Evolutionary conservation across 2,113 vertebrate species (phyloP).

Genomic region (Macrotis lagotis): DNA sequence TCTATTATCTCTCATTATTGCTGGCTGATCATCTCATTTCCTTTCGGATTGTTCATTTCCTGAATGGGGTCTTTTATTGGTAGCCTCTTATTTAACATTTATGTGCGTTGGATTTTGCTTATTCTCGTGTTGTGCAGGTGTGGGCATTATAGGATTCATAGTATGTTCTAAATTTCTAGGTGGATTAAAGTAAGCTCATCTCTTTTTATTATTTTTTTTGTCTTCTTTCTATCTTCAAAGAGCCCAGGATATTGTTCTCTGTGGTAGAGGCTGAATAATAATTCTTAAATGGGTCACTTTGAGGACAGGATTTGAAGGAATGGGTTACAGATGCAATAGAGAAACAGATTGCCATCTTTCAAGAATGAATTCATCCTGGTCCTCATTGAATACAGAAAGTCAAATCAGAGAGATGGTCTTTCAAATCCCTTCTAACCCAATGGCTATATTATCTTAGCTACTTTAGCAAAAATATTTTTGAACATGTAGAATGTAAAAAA

Average conservation of each 20-base stretch:
- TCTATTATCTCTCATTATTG: not conserved
- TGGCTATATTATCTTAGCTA: conserved; percentile 12
- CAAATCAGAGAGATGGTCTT: not conserved
- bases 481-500: conserved; percentile 22
- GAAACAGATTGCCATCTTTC: not conserved
- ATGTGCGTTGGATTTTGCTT: not conserved
- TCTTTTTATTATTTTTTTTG: not conserved
- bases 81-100: not conserved
- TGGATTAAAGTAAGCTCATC: not conserved
- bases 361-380: not conserved
- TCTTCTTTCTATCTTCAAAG: not conserved
- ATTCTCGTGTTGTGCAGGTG: not conserved
- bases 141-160: not conserved
- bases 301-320: not conserved
- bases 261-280: not conserved
- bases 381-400: not conserved
- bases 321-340: not conserved
- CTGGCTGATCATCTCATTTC: not conserved
- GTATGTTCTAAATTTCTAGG: not conserved
- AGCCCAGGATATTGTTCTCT: not conserved
- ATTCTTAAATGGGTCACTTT: not conserved
- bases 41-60: not conserved
- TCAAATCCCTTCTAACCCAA: not conserved
- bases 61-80: not conserved
- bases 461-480: not conserved